Percentiles rank a stretch among this genome's conserved stretches.
Evolutionary conservation across 2,113 vertebrate species (phyloP).

Genomic region (Marmota flaviventris): DNA sequence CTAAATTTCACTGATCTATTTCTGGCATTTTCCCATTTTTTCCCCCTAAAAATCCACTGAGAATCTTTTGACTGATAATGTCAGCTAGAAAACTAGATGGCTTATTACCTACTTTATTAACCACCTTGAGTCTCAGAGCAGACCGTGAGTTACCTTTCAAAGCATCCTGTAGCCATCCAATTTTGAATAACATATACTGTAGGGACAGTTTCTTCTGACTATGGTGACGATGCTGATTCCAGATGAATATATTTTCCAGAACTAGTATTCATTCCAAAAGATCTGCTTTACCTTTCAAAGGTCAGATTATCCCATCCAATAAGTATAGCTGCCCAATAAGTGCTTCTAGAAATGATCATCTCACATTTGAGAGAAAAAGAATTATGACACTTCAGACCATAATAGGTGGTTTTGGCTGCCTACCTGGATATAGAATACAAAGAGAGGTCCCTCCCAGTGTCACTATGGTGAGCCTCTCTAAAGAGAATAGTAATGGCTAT

Average conservation of each 20-base stretch:
- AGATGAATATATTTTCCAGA: background rate
- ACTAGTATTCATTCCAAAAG: background rate
- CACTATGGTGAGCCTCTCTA: rapidly evolving
- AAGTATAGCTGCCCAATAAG: background rate
- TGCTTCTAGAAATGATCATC: background rate
- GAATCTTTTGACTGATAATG: background rate
- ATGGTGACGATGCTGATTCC: rapidly evolving
- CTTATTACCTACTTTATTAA: background rate
- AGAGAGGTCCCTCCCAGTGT: no score
- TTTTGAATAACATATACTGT: background rate
- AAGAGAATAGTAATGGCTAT: background rate
- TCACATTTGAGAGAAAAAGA: background rate
- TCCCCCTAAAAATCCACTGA: background rate
- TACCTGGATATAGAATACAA: background rate
- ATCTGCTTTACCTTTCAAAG: background rate
- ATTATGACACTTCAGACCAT: background rate
- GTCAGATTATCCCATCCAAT: background rate
- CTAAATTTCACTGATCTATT: background rate
- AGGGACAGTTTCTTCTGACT: background rate
- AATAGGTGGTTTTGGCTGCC: background rate
- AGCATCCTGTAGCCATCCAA: background rate
- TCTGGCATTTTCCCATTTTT: background rate
- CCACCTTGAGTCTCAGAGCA: background rate
- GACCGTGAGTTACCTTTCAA: rapidly evolving
- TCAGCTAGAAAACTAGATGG: background rate